phyloP scores from a whole-genome alignment of 2,888 invertebrate species.

The Cephus sareptanus region DNA sequence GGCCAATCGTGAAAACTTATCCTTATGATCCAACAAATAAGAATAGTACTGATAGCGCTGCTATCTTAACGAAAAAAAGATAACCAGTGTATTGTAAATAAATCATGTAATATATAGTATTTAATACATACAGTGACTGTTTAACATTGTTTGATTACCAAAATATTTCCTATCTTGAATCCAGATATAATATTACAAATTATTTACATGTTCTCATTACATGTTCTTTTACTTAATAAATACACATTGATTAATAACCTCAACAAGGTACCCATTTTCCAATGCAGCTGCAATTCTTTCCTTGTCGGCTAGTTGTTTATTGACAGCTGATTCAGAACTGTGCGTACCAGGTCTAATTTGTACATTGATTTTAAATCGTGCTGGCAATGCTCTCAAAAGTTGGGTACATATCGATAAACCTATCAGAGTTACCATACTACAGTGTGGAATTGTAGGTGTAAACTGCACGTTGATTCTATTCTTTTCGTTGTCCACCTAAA shows the following conservation, averaged over 20 bases:
- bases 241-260: conserved; percentile 95
- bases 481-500: conserved; percentile 77
- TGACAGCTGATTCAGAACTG: conserved; percentile 90
- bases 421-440: conserved; percentile 97
- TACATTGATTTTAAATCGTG: conserved; percentile 88
- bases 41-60: conserved; percentile 34
- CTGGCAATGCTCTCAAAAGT: conserved; percentile 84
- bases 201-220: too few relatives aligned
- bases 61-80: conserved; percentile 71
- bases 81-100: conserved; percentile 37
- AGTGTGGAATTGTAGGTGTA: conserved; percentile 98
- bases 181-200: not conserved
- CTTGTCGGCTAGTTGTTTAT: conserved; percentile 98
- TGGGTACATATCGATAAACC: conserved; percentile 94
- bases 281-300: conserved; percentile 97
- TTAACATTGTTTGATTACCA: not conserved
- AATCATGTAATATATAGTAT: conserved; percentile 14
- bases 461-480: conserved; percentile 83
- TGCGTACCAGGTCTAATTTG: conserved; percentile 93
- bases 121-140: conserved; percentile 2
- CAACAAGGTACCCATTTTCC: conserved; percentile 90
- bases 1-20: conserved; percentile 88
- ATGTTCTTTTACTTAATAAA: not conserved
- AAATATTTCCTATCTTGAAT: not conserved
- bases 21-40: conserved; percentile 83